Evolutionary conservation across 2,888 invertebrate genomes (phyloP).

Genomic region (Cosmia trapezina): DNA sequence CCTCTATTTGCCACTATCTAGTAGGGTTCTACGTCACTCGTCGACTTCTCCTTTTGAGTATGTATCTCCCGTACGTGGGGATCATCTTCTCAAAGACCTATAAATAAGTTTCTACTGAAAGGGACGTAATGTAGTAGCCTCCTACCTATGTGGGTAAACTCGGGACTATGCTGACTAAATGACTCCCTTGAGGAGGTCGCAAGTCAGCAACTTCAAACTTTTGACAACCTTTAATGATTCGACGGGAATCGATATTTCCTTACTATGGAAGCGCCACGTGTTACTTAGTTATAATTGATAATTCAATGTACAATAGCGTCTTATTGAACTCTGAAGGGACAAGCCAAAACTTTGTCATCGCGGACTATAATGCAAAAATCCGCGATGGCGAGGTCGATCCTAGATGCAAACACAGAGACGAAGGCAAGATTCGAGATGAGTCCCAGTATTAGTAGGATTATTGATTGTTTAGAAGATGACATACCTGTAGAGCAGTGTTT

Average conservation of each 20-base stretch:
- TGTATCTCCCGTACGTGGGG: conserved; percentile 13
- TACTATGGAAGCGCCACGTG: background rate
- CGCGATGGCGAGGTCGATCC: too few species aligned
- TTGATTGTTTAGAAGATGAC: background rate
- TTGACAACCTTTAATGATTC: background rate
- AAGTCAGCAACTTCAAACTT: conserved; percentile 5
- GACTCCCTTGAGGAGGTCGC: background rate
- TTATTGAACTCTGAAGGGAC: background rate
- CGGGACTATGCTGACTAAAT: background rate
- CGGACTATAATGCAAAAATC: background rate
- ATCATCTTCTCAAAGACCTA: conserved; percentile 1
- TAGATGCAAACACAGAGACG: too few species aligned
- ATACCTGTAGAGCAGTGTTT: too few species aligned
- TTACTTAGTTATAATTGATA: background rate
- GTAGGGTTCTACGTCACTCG: conserved; percentile 28
- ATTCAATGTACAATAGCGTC: background rate
- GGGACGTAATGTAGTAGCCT: conserved; percentile 4
- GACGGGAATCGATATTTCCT: background rate
- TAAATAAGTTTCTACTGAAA: conserved; percentile 18
- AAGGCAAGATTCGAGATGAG: background rate
- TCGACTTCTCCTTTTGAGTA: conserved; percentile 9
- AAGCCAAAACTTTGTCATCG: background rate
- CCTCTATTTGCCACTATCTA: conserved; percentile 22
- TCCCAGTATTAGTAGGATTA: background rate
- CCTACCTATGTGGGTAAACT: conserved; percentile 1